phyloP scores from a whole-genome alignment of 2,797 vertebrate species.

The Sebastes umbrosus region DNA sequence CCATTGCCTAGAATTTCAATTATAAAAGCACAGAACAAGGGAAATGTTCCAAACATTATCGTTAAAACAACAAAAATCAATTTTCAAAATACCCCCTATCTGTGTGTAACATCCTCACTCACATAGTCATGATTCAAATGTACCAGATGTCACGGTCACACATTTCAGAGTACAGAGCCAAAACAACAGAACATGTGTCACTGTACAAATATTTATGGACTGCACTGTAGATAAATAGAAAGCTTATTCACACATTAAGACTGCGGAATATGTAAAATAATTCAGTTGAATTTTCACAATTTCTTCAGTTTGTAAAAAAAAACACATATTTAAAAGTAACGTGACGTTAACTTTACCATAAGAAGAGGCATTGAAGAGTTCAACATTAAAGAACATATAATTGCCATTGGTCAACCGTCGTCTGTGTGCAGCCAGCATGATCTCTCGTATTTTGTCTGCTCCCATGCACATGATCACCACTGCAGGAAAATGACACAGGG shows the following conservation, averaged over 20 bases:
- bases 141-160: neutral
- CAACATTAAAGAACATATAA: slow-evolving; percentile 95
- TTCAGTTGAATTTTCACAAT: neutral
- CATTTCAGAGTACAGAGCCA: neutral
- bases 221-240: neutral
- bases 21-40: neutral
- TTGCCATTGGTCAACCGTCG: slow-evolving; percentile 88
- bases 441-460: slow-evolving; percentile 87
- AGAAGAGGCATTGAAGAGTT: slow-evolving; percentile 96
- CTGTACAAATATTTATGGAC: neutral
- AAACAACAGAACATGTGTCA: neutral
- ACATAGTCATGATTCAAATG: neutral
- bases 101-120: too few relatives aligned
- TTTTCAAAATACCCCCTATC: neutral
- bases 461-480: slow-evolving; percentile 96
- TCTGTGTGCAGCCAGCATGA: slow-evolving; percentile 93
- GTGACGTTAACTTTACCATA: slow-evolving; percentile 85
- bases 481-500: slow-evolving; percentile 68
- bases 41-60: neutral
- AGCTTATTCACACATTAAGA: neutral
- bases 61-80: neutral
- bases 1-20: slow-evolving; percentile 88
- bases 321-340: neutral
- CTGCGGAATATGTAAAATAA: neutral
- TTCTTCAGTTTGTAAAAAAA: neutral